Evolutionary conservation across 1,140 invertebrate genomes (phyloP), one percentile per base, ranked within the genome.

Genomic region (Tetragnatha versicolor): DNA sequence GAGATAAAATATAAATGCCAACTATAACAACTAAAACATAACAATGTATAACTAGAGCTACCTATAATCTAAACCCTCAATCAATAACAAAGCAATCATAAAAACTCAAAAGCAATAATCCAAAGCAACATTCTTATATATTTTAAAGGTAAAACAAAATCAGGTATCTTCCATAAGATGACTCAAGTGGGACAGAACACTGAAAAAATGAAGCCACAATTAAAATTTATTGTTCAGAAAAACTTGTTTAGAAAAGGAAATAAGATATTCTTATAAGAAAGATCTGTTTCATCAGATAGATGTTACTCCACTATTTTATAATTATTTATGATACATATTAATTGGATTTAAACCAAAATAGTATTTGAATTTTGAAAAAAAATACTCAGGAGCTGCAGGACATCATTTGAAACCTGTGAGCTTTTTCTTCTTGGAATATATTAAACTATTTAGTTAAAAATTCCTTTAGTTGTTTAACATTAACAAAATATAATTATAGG

Each of bases 11-110:
- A 63, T 25, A 63, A 39, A 22, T 12, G 3, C 39, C 39, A 45
- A 65, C 61, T 45, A 65, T 65, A 65, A 65, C n/a, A 42, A 42
- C 14, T 25, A 45, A 65, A 65, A 65, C 37, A 65, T 45, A 65
- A 65, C 61, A 65, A 42, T 27, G 35, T 58, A 58, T 58, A 20
- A 33, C 55, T 47, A 47, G 12, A 47, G 42, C 42, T 47, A 20
- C 12, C 42, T 47, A 47, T 47, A 3, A 47, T 65, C 39, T 17
- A 42, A 65, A 42, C 37, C 39, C 3, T 14, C 39, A 65, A 20
- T 65, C 25, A 65, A 22, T 45, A 65, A 65, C 61, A 65, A 45
- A 12, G 33, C 33, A 25, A 3, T 39, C 1, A 33, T 60, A 31
- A 31, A 60, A 31, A 33, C n/a, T 60, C 35, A 10, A 60, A 65